Conservation (phyloP, 2,888 invertebrate genomes). For the Tiliacea aurago region DNA sequence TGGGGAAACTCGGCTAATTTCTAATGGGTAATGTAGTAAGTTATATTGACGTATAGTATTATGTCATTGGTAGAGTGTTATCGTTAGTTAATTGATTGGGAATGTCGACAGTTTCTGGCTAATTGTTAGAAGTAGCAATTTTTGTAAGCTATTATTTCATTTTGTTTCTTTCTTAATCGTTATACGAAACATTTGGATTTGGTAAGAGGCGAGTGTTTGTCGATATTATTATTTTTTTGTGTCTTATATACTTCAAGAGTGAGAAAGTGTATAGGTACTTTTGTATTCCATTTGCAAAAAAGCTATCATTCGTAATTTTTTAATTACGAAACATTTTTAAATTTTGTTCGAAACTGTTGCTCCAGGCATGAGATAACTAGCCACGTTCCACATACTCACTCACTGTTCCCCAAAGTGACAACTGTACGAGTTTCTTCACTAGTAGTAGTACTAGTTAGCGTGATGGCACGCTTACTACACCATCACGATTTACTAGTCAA, state of each 20-base stretch:
- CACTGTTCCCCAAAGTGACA: constrained; percentile 9
- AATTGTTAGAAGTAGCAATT: not conserved
- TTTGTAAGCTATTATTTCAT: too few relatives aligned
- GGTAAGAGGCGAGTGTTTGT: not conserved
- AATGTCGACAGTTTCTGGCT: not conserved
- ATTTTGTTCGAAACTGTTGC: constrained; percentile 1
- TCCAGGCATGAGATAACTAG: not conserved
- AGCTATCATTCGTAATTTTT: too few relatives aligned
- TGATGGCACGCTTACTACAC: constrained; percentile 28
- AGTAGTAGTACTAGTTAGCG: constrained; percentile 13
- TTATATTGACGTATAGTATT: constrained; percentile 7
- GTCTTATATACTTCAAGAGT: not conserved
- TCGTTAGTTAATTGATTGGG: constrained; percentile 17
- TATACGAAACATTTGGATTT: not conserved
- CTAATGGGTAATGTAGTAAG: constrained; percentile 41
- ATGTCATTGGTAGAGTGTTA: constrained; percentile 24
- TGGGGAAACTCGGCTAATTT: constrained; percentile 53
- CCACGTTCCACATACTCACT: not conserved
- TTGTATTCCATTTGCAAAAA: too few relatives aligned
- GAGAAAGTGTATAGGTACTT: not conserved
- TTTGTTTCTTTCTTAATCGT: not conserved
- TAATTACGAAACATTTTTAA: constrained; percentile 13
- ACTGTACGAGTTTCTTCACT: constrained; percentile 9
- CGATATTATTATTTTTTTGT: too few relatives aligned
- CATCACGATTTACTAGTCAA: constrained; percentile 15